Evolutionary conservation across 2,888 invertebrate genomes (phyloP).

Genomic region (Neuroscelio doddi): DNA sequence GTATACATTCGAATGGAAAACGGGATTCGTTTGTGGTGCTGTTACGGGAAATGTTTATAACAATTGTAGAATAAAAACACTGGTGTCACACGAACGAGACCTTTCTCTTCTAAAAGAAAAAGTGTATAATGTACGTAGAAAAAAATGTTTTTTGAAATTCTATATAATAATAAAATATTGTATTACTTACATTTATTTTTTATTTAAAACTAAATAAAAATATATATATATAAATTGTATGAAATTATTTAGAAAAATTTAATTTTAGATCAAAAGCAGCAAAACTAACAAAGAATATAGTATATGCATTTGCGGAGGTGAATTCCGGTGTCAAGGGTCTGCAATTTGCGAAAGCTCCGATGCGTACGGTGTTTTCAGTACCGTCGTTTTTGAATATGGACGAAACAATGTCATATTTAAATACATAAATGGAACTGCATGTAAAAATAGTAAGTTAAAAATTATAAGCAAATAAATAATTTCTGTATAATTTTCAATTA

Average conservation of each 20-base stretch:
- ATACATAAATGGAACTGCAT: background rate
- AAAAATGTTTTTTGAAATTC: background rate
- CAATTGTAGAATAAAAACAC: background rate
- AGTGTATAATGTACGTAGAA: background rate
- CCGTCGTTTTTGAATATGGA: background rate
- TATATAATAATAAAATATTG: too few species aligned
- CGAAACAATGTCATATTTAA: background rate
- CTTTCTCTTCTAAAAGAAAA: background rate
- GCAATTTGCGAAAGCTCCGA: background rate
- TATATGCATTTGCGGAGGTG: background rate
- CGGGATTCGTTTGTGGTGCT: background rate
- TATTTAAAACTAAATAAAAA: too few species aligned
- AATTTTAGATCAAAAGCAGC: too few species aligned
- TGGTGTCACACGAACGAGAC: background rate
- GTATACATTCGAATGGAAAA: constrained; percentile 3
- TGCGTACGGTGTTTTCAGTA: background rate
- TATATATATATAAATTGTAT: too few species aligned
- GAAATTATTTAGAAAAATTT: too few species aligned
- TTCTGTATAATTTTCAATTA: too few species aligned
- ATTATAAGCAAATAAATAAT: too few species aligned
- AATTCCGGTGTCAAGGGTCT: background rate
- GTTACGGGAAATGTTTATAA: background rate
- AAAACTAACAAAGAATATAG: background rate
- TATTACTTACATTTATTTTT: too few species aligned
- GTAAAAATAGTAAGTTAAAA: background rate